These are phyloP conservation scores for Drosophila baimaii DNA, from an alignment of 1,140 invertebrate genomes.

Conservation along the genomic window DNA sequence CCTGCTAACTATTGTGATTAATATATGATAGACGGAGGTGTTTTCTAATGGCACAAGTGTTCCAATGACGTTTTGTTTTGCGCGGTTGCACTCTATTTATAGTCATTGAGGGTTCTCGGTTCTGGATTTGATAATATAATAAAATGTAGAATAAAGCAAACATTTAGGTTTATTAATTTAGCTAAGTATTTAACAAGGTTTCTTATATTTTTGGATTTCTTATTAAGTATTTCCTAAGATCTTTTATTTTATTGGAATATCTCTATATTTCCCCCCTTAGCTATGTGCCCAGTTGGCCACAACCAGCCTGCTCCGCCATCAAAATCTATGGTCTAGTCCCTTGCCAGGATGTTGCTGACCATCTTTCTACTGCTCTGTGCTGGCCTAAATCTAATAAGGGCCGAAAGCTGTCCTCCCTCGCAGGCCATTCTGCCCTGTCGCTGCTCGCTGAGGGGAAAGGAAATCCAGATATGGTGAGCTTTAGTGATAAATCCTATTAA, in stretches of 20 bases:
- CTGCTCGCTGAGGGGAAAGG: slow-evolving; percentile 84
- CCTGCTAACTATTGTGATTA: background rate
- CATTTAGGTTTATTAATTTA: no score
- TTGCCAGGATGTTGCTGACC: slow-evolving; percentile 35
- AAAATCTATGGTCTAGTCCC: slow-evolving; percentile 25
- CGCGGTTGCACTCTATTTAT: background rate
- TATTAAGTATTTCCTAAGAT: background rate
- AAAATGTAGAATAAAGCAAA: background rate
- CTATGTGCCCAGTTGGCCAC: slow-evolving; percentile 41
- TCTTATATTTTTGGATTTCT: no score
- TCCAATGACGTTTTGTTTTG: slow-evolving; percentile 11
- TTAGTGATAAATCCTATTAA: no score
- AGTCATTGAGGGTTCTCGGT: background rate
- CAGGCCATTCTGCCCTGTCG: slow-evolving; percentile 85
- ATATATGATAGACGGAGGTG: slow-evolving; percentile 19
- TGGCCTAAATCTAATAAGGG: slow-evolving; percentile 28
- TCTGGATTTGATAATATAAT: background rate
- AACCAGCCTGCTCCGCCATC: background rate
- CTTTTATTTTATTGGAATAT: no score
- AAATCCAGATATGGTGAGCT: slow-evolving; percentile 85
- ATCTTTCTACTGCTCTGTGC: slow-evolving; percentile 44
- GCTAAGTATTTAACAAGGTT: background rate
- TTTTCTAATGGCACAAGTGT: slow-evolving; percentile 9
- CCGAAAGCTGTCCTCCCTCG: slow-evolving; percentile 85
- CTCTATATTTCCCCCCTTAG: slow-evolving; percentile 2